Conservation (phyloP, 1,140 invertebrate genomes). For the Samia ricini region DNA sequence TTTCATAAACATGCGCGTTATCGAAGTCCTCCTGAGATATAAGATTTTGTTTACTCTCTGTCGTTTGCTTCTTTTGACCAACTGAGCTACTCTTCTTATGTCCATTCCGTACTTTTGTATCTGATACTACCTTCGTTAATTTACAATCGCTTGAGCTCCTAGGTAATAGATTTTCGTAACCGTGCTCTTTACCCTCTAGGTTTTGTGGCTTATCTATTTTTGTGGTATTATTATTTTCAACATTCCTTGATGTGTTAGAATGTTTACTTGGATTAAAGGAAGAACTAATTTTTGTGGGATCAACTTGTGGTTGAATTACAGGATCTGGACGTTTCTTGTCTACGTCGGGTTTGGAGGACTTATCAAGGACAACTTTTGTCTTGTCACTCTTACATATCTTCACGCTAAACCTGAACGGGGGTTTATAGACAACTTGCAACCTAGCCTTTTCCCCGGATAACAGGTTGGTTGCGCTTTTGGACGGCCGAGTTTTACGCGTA, state of each 20-base stretch:
- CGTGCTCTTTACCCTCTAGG: slow-evolving; percentile 40
- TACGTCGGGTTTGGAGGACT: slow-evolving; percentile 68
- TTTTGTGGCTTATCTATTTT: slow-evolving; percentile 33
- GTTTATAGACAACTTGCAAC: slow-evolving; percentile 90
- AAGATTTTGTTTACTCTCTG: slow-evolving; percentile 72
- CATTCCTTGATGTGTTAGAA: slow-evolving; percentile 41
- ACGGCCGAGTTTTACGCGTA: slow-evolving; percentile 69
- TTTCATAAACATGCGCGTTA: slow-evolving; percentile 71
- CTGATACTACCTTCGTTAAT: slow-evolving; percentile 54
- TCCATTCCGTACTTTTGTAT: slow-evolving; percentile 44
- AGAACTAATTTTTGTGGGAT: slow-evolving; percentile 45
- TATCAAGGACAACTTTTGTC: slow-evolving; percentile 73
- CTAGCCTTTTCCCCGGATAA: slow-evolving; percentile 80
- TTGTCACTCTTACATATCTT: slow-evolving; percentile 84
- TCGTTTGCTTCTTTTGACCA: slow-evolving; percentile 62
- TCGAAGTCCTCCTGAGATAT: slow-evolving; percentile 64
- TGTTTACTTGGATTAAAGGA: slow-evolving; percentile 45
- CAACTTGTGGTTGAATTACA: slow-evolving; percentile 31
- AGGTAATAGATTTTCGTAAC: slow-evolving; percentile 61
- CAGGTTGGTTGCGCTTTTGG: slow-evolving; percentile 75
- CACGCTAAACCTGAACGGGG: slow-evolving; percentile 90
- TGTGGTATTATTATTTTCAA: slow-evolving; percentile 36
- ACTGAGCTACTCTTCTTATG: slow-evolving; percentile 74
- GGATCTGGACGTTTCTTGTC: slow-evolving; percentile 64
- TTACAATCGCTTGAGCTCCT: slow-evolving; percentile 69